Percentiles rank a stretch among this genome's conserved stretches.
Evolutionary conservation across 2,888 invertebrate species (phyloP).

Genomic region (Lissonota sp.): DNA sequence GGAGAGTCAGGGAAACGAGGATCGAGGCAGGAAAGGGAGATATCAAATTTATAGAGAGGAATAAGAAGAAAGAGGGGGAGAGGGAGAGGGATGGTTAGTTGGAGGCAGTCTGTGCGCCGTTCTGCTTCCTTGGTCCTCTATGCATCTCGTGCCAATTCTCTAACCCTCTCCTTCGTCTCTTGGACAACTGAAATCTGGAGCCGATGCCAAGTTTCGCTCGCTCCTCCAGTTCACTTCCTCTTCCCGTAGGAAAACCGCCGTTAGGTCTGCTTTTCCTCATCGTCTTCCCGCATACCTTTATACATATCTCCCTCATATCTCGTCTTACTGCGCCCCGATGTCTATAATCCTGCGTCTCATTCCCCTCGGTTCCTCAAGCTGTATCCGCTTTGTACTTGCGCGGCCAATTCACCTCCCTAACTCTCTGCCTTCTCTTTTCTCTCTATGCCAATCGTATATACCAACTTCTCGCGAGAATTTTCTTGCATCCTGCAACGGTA

Average conservation of each 20-base stretch:
- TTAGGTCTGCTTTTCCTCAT: slow-evolving; percentile 33
- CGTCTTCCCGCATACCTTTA: slow-evolving; percentile 7
- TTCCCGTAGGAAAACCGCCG: slow-evolving; percentile 52
- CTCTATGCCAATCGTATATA: neutral
- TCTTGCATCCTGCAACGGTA: neutral
- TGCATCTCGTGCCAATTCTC: slow-evolving; percentile 68
- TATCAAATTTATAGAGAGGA: slow-evolving; percentile 58
- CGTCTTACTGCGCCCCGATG: slow-evolving; percentile 16
- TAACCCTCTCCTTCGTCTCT: slow-evolving; percentile 65
- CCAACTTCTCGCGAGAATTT: too few species aligned
- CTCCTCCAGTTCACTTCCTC: slow-evolving; percentile 61
- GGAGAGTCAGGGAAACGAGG: slow-evolving; percentile 35
- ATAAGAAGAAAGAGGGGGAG: neutral
- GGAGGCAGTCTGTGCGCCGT: slow-evolving; percentile 46
- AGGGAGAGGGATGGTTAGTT: slow-evolving; percentile 30
- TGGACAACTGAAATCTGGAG: slow-evolving; percentile 76
- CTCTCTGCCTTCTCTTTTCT: slow-evolving; percentile 6
- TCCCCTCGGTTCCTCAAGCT: slow-evolving; percentile 14
- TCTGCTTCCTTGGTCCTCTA: slow-evolving; percentile 61
- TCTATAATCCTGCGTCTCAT: slow-evolving; percentile 10
- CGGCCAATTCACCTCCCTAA: slow-evolving; percentile 26
- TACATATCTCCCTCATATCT: slow-evolving; percentile 34
- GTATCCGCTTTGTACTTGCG: slow-evolving; percentile 17
- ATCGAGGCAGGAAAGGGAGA: slow-evolving; percentile 41
- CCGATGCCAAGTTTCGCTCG: slow-evolving; percentile 76